These are phyloP conservation scores for Temnothorax rugatulus DNA, from an alignment of 2,888 invertebrate species.

Conservation along the genomic window DNA sequence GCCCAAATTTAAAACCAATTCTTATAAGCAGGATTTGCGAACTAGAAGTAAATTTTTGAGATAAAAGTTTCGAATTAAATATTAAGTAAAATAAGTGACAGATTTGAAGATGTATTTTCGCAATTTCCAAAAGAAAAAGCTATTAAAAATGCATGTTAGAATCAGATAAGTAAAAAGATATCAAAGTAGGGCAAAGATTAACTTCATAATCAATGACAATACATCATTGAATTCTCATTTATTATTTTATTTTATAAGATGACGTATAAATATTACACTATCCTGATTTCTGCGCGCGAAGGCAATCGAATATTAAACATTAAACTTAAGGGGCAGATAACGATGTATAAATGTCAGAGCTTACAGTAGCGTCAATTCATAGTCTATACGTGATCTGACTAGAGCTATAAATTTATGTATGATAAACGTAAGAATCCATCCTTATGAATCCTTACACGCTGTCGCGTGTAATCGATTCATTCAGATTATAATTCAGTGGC, in stretches of 20 bases:
- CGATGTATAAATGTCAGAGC: slow-evolving; percentile 6
- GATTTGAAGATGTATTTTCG: background rate
- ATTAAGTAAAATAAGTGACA: background rate
- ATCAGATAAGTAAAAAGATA: background rate
- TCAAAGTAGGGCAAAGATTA: background rate
- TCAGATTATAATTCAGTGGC: slow-evolving; percentile 4
- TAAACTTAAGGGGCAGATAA: background rate
- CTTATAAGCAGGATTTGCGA: background rate
- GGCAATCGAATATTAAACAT: background rate
- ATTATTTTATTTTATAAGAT: slow-evolving; percentile 12
- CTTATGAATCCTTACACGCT: background rate
- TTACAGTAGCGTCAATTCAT: slow-evolving; percentile 2
- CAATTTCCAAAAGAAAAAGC: background rate
- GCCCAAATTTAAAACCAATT: background rate
- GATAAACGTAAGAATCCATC: background rate
- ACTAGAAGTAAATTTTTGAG: background rate
- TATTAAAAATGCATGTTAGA: background rate
- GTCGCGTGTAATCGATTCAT: background rate
- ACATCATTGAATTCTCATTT: background rate
- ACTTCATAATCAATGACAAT: background rate
- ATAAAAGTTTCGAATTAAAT: background rate
- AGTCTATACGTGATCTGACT: background rate
- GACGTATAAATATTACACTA: background rate
- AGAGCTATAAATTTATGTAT: slow-evolving; percentile 13
- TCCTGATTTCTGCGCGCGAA: background rate